Percentiles rank a stretch among this genome's conserved stretches.
Evolutionary conservation across 2,797 vertebrate genomes (phyloP).

Genomic region (Cyclura pinguis): DNA sequence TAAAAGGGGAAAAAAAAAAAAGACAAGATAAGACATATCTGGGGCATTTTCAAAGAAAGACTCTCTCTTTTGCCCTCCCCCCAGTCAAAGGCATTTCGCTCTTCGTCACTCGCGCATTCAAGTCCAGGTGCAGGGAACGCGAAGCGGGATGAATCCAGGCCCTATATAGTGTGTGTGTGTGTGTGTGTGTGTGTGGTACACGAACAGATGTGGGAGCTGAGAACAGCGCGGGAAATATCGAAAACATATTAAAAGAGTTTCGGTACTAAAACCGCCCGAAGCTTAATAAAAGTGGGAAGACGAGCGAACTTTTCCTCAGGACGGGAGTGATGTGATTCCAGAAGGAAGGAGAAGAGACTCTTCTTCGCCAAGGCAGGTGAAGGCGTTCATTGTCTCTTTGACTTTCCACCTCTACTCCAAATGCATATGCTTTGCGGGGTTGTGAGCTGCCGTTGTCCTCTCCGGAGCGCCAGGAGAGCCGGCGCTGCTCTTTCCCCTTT

Average conservation of each 20-base stretch:
- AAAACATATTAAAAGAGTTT: too few species aligned
- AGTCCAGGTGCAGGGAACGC: too few species aligned
- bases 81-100: background rate
- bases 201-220: background rate
- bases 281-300: too few species aligned
- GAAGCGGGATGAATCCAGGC: background rate
- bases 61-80: background rate
- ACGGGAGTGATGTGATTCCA: background rate
- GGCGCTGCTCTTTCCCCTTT: background rate
- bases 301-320: background rate
- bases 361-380: too few species aligned
- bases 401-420: background rate
- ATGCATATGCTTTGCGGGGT: background rate
- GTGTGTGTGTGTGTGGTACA: too few species aligned
- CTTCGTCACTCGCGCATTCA: background rate
- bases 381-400: background rate
- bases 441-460: too few species aligned
- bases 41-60: slow-evolving; percentile 25
- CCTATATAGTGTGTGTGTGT: too few species aligned
- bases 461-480: background rate
- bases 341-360: too few species aligned
- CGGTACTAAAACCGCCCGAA: too few species aligned
- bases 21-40: background rate
- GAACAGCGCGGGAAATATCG: background rate
- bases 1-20: slow-evolving; percentile 19